Conservation (phyloP, 2,113 vertebrate genomes). For the Malurus elegans region DNA sequence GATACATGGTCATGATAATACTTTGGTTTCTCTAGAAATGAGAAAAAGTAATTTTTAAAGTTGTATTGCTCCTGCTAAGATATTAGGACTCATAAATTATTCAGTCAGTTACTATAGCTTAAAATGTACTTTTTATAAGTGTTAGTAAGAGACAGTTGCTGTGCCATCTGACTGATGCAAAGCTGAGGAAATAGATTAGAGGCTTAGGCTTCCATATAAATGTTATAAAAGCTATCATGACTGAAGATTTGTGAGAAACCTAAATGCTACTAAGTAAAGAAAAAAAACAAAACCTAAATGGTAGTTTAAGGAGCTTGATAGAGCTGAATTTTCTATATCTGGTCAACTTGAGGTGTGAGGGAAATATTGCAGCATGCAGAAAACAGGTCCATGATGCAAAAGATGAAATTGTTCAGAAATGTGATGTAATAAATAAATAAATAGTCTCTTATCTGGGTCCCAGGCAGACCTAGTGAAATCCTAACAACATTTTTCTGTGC, state of each 20-base stretch:
- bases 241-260: not conserved
- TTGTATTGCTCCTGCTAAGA: not conserved
- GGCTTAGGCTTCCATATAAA: not conserved
- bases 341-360: not conserved
- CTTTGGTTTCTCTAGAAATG: not conserved
- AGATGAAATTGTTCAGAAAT: not conserved
- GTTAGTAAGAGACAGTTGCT: not conserved
- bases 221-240: not conserved
- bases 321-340: not conserved
- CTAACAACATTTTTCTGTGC: not conserved
- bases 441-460: not conserved
- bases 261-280: not conserved
- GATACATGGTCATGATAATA: not conserved
- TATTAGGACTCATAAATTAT: not conserved
- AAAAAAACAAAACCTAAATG: not conserved
- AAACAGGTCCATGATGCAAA: not conserved
- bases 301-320: not conserved
- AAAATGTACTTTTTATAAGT: not conserved
- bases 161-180: not conserved
- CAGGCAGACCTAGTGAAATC: not conserved
- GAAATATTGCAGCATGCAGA: not conserved
- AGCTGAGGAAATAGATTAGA: not conserved
- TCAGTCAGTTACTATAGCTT: not conserved
- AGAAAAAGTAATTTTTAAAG: not conserved
- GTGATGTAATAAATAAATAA: not conserved